These are phyloP conservation scores for Benthosema pterotum DNA, from an alignment of 2,797 vertebrate species.

Conservation along the genomic window DNA sequence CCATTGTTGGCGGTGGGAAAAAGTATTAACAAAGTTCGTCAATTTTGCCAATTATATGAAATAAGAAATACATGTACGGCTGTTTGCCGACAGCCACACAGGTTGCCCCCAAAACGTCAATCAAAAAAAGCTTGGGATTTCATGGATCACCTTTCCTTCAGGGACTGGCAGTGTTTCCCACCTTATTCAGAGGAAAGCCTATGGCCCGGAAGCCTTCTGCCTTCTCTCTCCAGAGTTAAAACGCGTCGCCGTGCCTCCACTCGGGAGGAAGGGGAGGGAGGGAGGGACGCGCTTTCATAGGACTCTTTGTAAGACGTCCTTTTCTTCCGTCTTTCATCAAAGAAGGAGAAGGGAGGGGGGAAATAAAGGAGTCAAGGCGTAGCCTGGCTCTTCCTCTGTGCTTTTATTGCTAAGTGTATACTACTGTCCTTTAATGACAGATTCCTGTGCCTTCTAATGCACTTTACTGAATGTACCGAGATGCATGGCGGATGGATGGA, in stretches of 20 bases:
- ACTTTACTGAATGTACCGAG: constrained; percentile 37
- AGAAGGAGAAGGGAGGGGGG: constrained; percentile 59
- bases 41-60: constrained; percentile 9
- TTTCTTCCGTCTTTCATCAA: constrained; percentile 58
- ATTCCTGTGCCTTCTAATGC: constrained; percentile 53
- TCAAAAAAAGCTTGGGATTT: constrained; percentile 50
- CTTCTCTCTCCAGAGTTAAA: constrained; percentile 47
- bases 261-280: too few relatives aligned
- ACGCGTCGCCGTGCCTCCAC: constrained; percentile 52
- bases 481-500: constrained; percentile 27
- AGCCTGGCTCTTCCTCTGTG: constrained; percentile 32
- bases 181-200: constrained; percentile 35
- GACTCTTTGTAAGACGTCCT: constrained; percentile 61
- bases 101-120: constrained; percentile 30
- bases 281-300: constrained; percentile 61
- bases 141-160: constrained; percentile 52
- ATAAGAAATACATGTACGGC: constrained; percentile 1
- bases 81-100: constrained; percentile 20
- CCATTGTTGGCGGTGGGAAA: too few relatives aligned
- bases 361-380: constrained; percentile 35
- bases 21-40: constrained; percentile 14
- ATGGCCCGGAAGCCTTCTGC: constrained; percentile 49
- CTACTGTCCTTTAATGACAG: constrained; percentile 37
- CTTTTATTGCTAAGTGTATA: constrained; percentile 59
- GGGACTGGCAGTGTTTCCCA: constrained; percentile 45